Conservation (phyloP, 1,140 invertebrate genomes). For the Drusus annulatus region DNA sequence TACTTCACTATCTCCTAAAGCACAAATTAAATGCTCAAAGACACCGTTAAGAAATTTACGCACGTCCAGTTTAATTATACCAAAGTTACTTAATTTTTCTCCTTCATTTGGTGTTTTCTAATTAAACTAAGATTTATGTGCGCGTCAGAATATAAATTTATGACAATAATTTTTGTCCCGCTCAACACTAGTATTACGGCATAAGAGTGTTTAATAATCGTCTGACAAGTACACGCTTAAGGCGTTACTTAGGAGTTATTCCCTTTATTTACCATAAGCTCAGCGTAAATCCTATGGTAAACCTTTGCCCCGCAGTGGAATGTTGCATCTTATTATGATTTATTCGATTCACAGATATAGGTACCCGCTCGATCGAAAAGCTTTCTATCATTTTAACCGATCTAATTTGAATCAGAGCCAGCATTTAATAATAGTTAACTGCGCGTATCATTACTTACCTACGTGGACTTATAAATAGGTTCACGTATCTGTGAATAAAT, state of each 20-base stretch:
- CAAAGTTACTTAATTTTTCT: slow-evolving; percentile 34
- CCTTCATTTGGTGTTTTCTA: slow-evolving; percentile 25
- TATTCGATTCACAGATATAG: too few relatives aligned
- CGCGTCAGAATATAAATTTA: slow-evolving; percentile 5
- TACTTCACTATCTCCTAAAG: background rate
- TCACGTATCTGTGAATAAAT: background rate
- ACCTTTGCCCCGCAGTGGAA: too few relatives aligned
- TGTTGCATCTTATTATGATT: too few relatives aligned
- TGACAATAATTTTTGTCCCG: slow-evolving; percentile 18
- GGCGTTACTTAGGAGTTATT: background rate
- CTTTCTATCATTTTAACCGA: too few relatives aligned
- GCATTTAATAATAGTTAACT: too few relatives aligned
- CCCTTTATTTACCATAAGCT: too few relatives aligned
- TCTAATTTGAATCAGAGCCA: too few relatives aligned
- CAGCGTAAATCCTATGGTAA: too few relatives aligned
- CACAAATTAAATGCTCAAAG: background rate
- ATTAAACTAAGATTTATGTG: slow-evolving; percentile 21
- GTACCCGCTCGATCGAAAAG: too few relatives aligned
- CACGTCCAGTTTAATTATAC: slow-evolving; percentile 26
- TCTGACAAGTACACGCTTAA: slow-evolving; percentile 9
- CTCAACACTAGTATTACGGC: slow-evolving; percentile 11
- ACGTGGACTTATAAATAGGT: background rate
- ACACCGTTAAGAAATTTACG: slow-evolving; percentile 22
- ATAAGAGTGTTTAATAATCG: slow-evolving; percentile 26
- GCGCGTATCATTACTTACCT: too few relatives aligned